Base-by-base conservation (phyloP, 2,888 invertebrate genomes). In the Aproaerema taeniolella region DNA sequence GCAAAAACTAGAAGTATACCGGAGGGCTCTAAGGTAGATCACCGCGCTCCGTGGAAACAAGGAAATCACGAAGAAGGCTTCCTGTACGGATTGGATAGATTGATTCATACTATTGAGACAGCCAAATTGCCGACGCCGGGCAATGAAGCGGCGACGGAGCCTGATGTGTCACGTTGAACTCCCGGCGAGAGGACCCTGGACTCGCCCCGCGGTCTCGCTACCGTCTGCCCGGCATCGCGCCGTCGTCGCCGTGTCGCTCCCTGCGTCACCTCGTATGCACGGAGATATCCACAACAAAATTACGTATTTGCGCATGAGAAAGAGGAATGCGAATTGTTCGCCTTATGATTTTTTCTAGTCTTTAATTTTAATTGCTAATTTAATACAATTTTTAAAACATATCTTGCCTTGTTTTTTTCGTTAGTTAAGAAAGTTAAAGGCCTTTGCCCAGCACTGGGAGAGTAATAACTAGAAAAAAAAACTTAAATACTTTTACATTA, bases 41-140 rank as follows among this genome's bases (percentile, higher is more conserved):
- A 99, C 70, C 89, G 96, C 41, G 86, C 88, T 5, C 86, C 91
- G 9, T 99, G 98, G 99, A 70, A 89, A 44, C 92, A 95, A 52
- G 98, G 98, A n/a, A 99, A 98, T 73, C 95, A 95, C 66, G 98
- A 99, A 75, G 98, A 99, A 74, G 99, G 99, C 5, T 94, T 97
- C 60, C 89, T 99, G 14, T 92, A 90, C 54, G 99, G 99, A 40
- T 88, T 99, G 57, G 98, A 98, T 80, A 94, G 95, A 76, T 90
- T 99, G 47, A 95, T 98, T 59, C 88, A 91, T 58, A 93, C 78
- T 20, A 77, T 86, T 72, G 86, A 86, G 57, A 71, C 68, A 17
- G 81, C 81, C 16, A 67, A 63, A 43, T 52, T 70, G 39, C 56
- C 67, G 4, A 50, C 56, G 37, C 61, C 61, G 42, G 55, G 61